Evolutionary conservation across 2,797 vertebrate species (phyloP).

Genomic region (Phoeniculus purpureus): DNA sequence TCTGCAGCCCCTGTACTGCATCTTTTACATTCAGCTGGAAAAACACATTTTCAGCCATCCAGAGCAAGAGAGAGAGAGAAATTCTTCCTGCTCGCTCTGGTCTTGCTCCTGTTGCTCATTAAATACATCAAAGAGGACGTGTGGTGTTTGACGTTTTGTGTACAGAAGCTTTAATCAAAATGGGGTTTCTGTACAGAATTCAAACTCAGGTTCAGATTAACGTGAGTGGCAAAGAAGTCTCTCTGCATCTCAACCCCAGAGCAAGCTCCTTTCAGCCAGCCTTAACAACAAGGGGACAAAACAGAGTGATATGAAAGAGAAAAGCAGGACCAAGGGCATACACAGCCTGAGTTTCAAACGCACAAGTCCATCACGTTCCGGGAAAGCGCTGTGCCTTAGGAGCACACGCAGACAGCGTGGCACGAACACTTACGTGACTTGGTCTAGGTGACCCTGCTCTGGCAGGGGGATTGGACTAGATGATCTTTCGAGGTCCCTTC

Average conservation of each 20-base stretch:
- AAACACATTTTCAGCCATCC: slow-evolving; percentile 16
- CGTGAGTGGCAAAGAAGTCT: neutral
- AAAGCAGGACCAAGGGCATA: neutral
- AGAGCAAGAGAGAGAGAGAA: slow-evolving; percentile 13
- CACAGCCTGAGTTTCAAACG: neutral
- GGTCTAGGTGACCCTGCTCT: too few relatives aligned
- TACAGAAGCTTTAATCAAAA: neutral
- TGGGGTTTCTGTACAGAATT: neutral
- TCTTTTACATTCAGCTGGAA: neutral
- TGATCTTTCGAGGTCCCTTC: too few relatives aligned
- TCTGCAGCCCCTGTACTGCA: neutral
- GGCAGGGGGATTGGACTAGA: too few relatives aligned
- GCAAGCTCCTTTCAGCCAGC: neutral
- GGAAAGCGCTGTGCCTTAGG: neutral
- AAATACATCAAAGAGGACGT: neutral
- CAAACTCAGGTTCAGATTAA: neutral
- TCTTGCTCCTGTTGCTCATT: slow-evolving; percentile 26
- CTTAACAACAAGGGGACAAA: neutral
- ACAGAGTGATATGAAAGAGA: neutral
- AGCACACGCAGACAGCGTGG: neutral
- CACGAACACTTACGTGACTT: neutral
- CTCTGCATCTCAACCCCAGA: neutral
- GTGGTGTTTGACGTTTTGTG: slow-evolving; percentile 25
- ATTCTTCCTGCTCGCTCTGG: neutral
- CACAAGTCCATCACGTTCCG: neutral